Evolutionary conservation across 2,888 invertebrate genomes (phyloP).

Genomic region (Drosophila nr. medialis): DNA sequence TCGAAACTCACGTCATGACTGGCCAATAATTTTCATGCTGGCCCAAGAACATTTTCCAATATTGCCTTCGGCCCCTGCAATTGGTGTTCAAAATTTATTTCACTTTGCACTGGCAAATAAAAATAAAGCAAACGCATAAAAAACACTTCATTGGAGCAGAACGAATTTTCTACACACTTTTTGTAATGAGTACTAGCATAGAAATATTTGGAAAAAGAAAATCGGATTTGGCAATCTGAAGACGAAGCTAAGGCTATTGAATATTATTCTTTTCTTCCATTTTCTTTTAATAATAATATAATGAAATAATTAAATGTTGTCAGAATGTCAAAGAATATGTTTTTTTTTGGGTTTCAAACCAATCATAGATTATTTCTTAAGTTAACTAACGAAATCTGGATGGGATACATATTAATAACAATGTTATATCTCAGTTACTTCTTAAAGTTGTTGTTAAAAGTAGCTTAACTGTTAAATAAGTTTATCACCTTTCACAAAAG

Average conservation of each 20-base stretch:
- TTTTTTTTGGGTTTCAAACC: background rate
- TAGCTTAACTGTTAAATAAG: background rate
- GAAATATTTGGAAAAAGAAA: background rate
- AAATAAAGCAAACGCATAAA: constrained; percentile 54
- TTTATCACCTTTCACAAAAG: background rate
- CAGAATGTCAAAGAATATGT: background rate
- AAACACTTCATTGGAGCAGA: background rate
- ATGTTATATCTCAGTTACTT: background rate
- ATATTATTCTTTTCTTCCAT: background rate
- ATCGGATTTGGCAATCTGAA: background rate
- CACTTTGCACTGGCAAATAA: constrained; percentile 75
- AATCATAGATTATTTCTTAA: background rate
- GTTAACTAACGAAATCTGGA: background rate
- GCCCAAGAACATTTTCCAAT: constrained; percentile 69
- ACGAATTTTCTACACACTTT: constrained; percentile 28
- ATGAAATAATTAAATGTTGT: background rate
- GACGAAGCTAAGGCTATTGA: background rate
- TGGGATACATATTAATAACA: background rate
- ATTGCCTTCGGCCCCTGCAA: constrained; percentile 68
- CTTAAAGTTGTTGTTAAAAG: background rate
- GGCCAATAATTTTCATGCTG: constrained; percentile 75
- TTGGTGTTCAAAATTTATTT: constrained; percentile 76
- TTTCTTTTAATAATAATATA: background rate
- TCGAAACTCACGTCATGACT: constrained; percentile 73
- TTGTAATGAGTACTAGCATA: fast-evolving